These are phyloP conservation scores for Chlorops oryzae DNA, from an alignment of 1,140 invertebrate genomes.

Conservation along the genomic window DNA sequence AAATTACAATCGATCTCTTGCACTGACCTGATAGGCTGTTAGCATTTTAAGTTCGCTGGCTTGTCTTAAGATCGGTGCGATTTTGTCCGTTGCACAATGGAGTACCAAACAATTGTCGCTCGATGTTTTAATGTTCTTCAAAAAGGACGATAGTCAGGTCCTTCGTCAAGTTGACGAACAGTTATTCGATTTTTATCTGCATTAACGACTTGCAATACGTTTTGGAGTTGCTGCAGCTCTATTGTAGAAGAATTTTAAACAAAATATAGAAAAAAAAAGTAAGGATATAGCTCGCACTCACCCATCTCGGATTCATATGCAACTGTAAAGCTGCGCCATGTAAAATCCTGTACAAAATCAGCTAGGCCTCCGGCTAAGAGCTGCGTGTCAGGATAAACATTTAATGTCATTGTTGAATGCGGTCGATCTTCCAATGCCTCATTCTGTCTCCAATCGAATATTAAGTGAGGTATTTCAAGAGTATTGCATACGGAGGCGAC, in stretches of 20 bases:
- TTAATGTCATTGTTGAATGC: constrained; percentile 55
- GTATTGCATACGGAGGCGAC: constrained; percentile 65
- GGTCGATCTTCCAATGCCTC: constrained; percentile 51
- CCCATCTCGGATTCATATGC: constrained; percentile 74
- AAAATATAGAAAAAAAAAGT: neutral
- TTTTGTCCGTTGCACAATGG: constrained; percentile 64
- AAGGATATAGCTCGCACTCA: constrained; percentile 25
- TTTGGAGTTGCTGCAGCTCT: constrained; percentile 76
- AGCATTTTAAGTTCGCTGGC: constrained; percentile 76
- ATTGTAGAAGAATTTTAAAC: neutral
- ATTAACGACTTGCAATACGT: constrained; percentile 66
- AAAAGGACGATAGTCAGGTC: constrained; percentile 61
- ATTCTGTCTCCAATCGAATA: constrained; percentile 62
- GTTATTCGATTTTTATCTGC: constrained; percentile 54
- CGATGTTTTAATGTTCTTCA: constrained; percentile 70
- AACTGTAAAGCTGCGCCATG: constrained; percentile 74
- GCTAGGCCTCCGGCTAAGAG: constrained; percentile 65
- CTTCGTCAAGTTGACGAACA: constrained; percentile 55
- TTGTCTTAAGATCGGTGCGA: constrained; percentile 64
- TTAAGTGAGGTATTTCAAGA: constrained; percentile 66
- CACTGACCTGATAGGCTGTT: constrained; percentile 61
- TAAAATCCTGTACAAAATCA: constrained; percentile 64
- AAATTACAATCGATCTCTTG: neutral
- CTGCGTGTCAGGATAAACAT: constrained; percentile 68
- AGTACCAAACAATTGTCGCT: constrained; percentile 70